Conservation (phyloP, 2,113 vertebrate species). For the Thalassoma bifasciatum region DNA sequence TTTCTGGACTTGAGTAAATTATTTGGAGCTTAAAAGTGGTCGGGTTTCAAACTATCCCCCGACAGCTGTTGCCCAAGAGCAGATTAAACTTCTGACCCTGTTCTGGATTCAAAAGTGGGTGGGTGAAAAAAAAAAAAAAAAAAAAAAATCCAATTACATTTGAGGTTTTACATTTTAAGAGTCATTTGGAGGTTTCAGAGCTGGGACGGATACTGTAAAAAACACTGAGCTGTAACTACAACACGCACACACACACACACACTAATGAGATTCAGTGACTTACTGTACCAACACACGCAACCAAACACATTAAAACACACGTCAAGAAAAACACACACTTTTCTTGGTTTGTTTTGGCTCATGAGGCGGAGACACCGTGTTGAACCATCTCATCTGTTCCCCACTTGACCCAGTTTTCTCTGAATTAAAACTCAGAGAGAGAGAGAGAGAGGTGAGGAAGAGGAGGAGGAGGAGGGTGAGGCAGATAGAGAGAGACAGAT, state of each 20-base stretch:
- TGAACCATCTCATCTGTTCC: constrained; percentile 55
- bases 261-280: constrained; percentile 40
- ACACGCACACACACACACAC: constrained; percentile 18
- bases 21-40: too few species aligned
- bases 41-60: too few species aligned
- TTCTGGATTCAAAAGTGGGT: not conserved
- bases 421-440: constrained; percentile 63
- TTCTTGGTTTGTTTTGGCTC: constrained; percentile 44
- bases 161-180: too few species aligned
- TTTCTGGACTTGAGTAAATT: too few species aligned
- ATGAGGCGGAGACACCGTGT: constrained; percentile 36
- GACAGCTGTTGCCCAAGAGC: not conserved
- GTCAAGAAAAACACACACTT: constrained; percentile 15
- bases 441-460: too few species aligned
- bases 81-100: constrained; percentile 11
- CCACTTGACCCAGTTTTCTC: constrained; percentile 68
- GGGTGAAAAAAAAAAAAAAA: too few species aligned
- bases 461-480: too few species aligned
- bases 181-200: too few species aligned
- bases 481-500: constrained; percentile 14
- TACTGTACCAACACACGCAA: not conserved
- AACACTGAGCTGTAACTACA: too few species aligned
- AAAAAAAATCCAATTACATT: too few species aligned
- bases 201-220: too few species aligned
- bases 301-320: too few species aligned